phyloP scores from a whole-genome alignment of 2,113 vertebrate species.

The Irena cyanogastra region DNA sequence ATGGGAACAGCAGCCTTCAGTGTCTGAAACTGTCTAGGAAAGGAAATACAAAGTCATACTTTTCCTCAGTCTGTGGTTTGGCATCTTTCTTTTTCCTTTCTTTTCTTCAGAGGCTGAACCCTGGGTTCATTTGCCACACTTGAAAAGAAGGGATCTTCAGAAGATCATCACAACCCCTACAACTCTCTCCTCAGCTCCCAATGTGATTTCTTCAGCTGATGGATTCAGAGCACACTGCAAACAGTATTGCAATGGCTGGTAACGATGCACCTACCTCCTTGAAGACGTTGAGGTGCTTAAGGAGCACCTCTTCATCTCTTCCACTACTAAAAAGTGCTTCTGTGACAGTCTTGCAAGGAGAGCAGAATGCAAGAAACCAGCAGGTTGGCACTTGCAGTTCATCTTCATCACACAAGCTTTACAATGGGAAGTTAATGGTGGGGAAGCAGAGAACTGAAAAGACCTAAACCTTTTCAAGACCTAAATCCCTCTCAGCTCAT shows the following conservation, averaged over 20 bases:
- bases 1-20: not conserved
- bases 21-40: not conserved
- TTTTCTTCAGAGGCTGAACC: not conserved
- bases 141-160: not conserved
- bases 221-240: not conserved
- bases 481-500: not conserved
- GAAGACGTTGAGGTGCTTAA: not conserved
- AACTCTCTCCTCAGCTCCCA: not conserved
- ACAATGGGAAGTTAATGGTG: not conserved
- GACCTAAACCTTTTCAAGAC: not conserved
- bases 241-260: not conserved
- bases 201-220: not conserved
- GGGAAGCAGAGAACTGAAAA: not conserved
- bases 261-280: not conserved
- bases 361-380: not conserved
- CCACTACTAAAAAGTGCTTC: not conserved
- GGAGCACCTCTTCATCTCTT: not conserved
- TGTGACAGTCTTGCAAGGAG: not conserved
- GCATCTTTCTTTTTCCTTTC: not conserved
- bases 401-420: not conserved
- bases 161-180: not conserved
- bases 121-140: not conserved
- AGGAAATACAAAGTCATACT: not conserved
- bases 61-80: not conserved
- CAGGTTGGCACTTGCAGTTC: not conserved